These are phyloP conservation scores for Turritopsis dohrnii DNA, from an alignment of 30 jellyfish, hydroid and myxozoan genomes.

Conservation along the genomic window DNA sequence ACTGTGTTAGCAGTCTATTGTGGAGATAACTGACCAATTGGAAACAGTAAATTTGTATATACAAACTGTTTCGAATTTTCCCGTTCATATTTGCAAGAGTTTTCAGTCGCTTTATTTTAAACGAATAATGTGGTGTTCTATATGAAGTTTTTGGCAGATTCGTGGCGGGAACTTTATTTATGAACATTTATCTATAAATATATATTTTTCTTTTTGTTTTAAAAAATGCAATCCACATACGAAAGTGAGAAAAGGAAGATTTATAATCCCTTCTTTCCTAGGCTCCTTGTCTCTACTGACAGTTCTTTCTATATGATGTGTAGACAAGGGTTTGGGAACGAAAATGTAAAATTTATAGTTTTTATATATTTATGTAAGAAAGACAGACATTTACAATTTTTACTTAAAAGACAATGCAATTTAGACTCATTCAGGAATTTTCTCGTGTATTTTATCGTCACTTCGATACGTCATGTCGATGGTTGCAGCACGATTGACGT, in stretches of 20 bases:
- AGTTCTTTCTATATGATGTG: neutral
- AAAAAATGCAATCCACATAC: neutral
- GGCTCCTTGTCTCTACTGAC: neutral
- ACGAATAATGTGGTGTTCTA: neutral
- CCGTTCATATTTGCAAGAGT: too few relatives aligned
- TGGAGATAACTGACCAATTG: too few relatives aligned
- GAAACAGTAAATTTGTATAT: neutral
- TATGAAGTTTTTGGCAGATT: neutral
- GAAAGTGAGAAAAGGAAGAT: neutral
- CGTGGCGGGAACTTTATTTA: neutral
- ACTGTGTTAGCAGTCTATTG: too few relatives aligned
- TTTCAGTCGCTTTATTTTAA: neutral
- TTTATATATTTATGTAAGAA: neutral
- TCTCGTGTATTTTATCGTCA: neutral
- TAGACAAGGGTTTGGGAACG: neutral
- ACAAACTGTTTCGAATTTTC: neutral
- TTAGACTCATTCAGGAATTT: neutral
- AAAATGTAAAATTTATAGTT: neutral
- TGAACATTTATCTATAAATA: neutral
- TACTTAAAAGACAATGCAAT: neutral
- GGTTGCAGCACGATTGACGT: too few relatives aligned
- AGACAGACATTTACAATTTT: neutral
- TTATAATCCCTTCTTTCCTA: neutral
- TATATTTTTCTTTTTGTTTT: neutral
- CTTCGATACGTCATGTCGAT: neutral